Base-by-base conservation (phyloP, 1,140 invertebrate genomes). In the Metaphire vulgaris region DNA sequence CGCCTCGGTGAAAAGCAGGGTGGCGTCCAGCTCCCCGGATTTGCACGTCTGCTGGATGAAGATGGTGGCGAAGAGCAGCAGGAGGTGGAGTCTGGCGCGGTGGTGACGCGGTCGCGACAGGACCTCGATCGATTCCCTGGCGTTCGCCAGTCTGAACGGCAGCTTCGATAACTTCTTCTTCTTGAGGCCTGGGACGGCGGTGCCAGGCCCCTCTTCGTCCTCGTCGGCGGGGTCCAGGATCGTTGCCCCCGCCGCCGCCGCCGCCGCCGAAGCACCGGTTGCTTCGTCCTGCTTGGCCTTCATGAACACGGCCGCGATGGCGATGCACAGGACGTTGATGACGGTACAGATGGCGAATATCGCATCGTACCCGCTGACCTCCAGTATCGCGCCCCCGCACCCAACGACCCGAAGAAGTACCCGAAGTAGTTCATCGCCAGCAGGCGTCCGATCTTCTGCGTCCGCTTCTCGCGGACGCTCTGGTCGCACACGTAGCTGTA, bases 391-490 rank as follows among this genome's bases (percentile, higher is more conserved):
- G 81, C 68, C 0, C 84, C 85, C 1, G 82, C 82, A 33, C 82
- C 76, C 12, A 86, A 79, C 0, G 85, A 84, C 0, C 85, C 85
- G 16, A 80, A 77, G 74, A 85, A 85, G 21, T 84, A 78, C 21
- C 85, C 85, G 69, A 86, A 84, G 76, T 84, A 86, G 72, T 83
- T 85, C 83, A 86, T 86, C 6, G 83, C 81, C 34, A 86, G 75
- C 2, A 86, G 78, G n/a, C 66, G 41, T 29, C 85, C 83, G 28
- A 86, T 77, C 31, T 65, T 66, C 28, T 69, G 26, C 30, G 77
- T 78, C 29, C 77, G 69, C 41, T 76, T 31, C 21, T 78, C 68
- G 16, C 33, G 21, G 16, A 29, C 65, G 15, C 81, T 83, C 14
- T 81, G 81, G 72, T 86, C 85, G 0, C 82, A 79, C 21, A 83